phyloP scores from a whole-genome alignment of 2,888 invertebrate genomes.

The Noctuana brunneofusca region DNA sequence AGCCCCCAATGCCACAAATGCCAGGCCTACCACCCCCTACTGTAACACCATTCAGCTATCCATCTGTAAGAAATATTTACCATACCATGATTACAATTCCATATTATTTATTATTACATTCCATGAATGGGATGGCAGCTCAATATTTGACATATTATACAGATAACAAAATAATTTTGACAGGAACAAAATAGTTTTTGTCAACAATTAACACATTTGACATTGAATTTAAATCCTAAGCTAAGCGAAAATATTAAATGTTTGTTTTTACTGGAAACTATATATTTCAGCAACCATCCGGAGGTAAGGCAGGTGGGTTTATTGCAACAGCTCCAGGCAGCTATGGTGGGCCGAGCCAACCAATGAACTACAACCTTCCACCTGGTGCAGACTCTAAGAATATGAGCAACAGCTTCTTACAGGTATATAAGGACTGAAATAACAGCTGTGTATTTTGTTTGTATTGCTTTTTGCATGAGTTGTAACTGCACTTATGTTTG shows the following conservation, averaged over 20 bases:
- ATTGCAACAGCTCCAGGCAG: slow-evolving; percentile 56
- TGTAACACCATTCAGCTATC: slow-evolving; percentile 86
- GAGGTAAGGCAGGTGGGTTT: slow-evolving; percentile 74
- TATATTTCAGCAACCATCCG: slow-evolving; percentile 61
- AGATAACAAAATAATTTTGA: no score
- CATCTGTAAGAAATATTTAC: slow-evolving; percentile 64
- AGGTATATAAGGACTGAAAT: no score
- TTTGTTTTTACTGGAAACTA: not conserved
- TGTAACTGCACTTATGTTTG: not conserved
- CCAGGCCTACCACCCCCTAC: slow-evolving; percentile 73
- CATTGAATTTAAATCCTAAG: no score
- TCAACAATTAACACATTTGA: no score
- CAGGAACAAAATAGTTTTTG: no score
- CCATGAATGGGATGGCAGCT: no score
- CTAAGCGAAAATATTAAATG: no score
- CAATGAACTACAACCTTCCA: slow-evolving; percentile 87
- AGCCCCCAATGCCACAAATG: slow-evolving; percentile 83
- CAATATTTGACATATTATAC: no score
- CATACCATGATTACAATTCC: not conserved
- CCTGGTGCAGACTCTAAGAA: slow-evolving; percentile 84
- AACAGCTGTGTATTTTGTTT: not conserved
- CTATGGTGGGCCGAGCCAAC: slow-evolving; percentile 53
- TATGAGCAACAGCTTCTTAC: slow-evolving; percentile 84
- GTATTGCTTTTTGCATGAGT: not conserved
- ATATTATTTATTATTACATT: no score